phyloP scores from a whole-genome alignment of 2,888 invertebrate species.

The Drosophila paucipuncta region DNA sequence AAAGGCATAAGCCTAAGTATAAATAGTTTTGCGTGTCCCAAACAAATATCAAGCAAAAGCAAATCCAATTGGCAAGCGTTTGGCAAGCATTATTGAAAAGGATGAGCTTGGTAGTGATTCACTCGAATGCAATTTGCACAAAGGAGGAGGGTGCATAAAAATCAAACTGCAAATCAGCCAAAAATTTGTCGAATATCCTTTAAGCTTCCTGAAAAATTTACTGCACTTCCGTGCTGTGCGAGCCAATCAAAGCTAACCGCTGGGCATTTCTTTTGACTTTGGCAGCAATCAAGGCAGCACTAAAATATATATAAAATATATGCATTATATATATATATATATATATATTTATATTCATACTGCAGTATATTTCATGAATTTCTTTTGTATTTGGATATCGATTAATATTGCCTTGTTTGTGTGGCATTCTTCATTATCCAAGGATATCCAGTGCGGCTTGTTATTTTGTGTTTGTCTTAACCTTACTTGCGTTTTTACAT shows the following conservation, averaged over 20 bases:
- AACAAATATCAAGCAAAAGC: conserved; percentile 19
- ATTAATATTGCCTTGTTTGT: conserved; percentile 9
- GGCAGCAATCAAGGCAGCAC: conserved; percentile 32
- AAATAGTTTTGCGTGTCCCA: neutral
- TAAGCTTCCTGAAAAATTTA: conserved; percentile 63
- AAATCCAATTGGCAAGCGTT: conserved; percentile 59
- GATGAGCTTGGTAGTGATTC: conserved; percentile 22
- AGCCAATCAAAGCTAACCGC: conserved; percentile 50
- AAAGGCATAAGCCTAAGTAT: neutral
- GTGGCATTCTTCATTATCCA: conserved; percentile 5
- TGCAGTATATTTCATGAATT: neutral
- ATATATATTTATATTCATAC: neutral
- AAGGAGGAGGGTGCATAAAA: conserved; percentile 23
- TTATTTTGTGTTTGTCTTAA: conserved; percentile 5
- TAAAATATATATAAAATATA: neutral
- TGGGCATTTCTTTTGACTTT: conserved; percentile 7
- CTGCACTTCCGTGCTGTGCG: conserved; percentile 55
- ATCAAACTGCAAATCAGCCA: conserved; percentile 60
- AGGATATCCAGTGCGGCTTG: conserved; percentile 1
- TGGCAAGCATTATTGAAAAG: conserved; percentile 40
- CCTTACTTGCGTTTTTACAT: conserved; percentile 1
- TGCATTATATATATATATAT: neutral
- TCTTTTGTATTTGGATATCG: conserved; percentile 7
- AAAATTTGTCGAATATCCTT: conserved; percentile 55
- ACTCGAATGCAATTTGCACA: conserved; percentile 18